phyloP scores from a whole-genome alignment of 2,113 vertebrate genomes.

The Leptodactylus fuscus region DNA sequence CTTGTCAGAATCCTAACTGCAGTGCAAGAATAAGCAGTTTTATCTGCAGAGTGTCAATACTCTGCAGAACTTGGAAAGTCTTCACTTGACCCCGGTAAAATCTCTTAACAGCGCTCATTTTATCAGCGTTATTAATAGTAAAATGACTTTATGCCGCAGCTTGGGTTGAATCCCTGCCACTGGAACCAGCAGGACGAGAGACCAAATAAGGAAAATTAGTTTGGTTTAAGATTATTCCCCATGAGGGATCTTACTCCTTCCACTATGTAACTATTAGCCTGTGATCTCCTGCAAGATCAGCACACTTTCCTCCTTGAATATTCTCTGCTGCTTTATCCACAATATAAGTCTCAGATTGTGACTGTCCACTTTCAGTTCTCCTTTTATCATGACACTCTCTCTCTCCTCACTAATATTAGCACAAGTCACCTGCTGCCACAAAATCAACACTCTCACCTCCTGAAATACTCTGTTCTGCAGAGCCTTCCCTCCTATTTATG shows the following conservation, averaged over 20 bases:
- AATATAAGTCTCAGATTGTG: no score
- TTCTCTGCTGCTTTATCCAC: no score
- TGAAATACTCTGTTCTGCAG: no score
- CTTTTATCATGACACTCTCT: no score
- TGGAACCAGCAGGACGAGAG: not conserved
- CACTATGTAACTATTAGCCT: not conserved
- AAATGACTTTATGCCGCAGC: not conserved
- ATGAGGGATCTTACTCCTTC: not conserved
- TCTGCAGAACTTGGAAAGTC: not conserved
- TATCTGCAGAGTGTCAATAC: conserved; percentile 21
- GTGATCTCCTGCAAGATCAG: no score
- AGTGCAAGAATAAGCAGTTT: conserved; percentile 34
- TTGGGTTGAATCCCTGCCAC: not conserved
- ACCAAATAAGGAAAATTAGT: not conserved
- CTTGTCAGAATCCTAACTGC: conserved; percentile 13
- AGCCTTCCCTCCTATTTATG: no score
- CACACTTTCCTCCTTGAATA: no score
- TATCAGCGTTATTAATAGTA: conserved; percentile 33
- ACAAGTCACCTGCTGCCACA: no score
- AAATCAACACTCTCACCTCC: no score
- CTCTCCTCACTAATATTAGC: no score
- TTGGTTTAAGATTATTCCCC: not conserved
- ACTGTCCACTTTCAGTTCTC: no score
- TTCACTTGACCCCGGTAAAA: conserved; percentile 15
- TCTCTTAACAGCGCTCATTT: conserved; percentile 1